phyloP scores from a whole-genome alignment of 2,888 invertebrate species.

The Gerris lacustris region DNA sequence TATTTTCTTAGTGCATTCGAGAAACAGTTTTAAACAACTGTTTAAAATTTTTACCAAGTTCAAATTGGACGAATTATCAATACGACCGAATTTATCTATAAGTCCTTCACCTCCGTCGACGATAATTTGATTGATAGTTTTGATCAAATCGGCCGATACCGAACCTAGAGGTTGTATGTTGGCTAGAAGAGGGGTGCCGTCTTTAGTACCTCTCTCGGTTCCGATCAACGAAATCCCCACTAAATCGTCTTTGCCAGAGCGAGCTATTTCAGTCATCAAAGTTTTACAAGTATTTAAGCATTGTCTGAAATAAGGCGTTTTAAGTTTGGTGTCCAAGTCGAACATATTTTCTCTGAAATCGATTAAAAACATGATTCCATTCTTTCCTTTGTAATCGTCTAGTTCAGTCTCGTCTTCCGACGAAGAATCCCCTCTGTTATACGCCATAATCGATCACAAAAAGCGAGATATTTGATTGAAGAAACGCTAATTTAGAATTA shows the following conservation, averaged over 20 bases:
- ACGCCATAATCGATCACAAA: too few species aligned
- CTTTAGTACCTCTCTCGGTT: neutral
- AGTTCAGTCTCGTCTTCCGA: neutral
- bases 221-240: neutral
- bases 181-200: neutral
- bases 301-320: neutral
- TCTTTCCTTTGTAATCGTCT: neutral
- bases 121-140: neutral
- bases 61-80: neutral
- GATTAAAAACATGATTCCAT: neutral
- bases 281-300: neutral
- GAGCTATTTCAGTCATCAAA: neutral
- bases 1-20: neutral
- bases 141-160: neutral
- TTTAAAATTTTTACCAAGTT: neutral
- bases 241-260: neutral
- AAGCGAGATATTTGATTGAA: too few species aligned
- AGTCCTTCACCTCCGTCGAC: neutral
- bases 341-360: neutral
- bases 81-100: neutral
- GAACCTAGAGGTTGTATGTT: neutral
- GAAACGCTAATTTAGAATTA: too few species aligned
- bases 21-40: neutral
- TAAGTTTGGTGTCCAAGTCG: neutral
- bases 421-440: neutral